Evolutionary conservation across 1,140 invertebrate genomes (phyloP).

Genomic region (Pogonomyrmex californicus): DNA sequence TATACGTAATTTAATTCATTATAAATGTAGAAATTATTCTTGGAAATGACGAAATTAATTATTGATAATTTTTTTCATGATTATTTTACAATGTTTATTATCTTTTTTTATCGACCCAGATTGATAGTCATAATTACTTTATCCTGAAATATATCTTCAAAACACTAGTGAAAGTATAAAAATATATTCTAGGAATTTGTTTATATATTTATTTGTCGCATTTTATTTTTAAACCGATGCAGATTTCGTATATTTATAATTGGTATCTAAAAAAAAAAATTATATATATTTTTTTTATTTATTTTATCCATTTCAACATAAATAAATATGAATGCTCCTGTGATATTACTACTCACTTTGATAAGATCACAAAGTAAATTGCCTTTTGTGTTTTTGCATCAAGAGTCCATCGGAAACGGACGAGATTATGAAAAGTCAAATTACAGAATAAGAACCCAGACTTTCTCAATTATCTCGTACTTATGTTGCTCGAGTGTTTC

Average conservation of each 20-base stretch:
- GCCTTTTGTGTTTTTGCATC: not conserved
- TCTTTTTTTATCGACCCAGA: not conserved
- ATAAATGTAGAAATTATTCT: not conserved
- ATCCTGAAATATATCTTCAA: not conserved
- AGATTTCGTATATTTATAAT: not conserved
- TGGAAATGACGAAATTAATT: constrained; percentile 1
- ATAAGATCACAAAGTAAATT: not conserved
- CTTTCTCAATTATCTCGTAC: constrained; percentile 3
- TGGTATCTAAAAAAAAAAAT: not conserved
- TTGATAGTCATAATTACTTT: not conserved
- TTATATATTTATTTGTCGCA: not conserved
- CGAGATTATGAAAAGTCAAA: not conserved
- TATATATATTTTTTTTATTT: not conserved
- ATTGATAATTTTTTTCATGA: not conserved
- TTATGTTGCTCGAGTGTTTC: constrained; percentile 14
- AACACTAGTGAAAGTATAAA: not conserved
- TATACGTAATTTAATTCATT: not conserved
- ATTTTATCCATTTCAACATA: not conserved
- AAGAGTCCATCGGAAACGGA: not conserved
- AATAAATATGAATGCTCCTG: not conserved
- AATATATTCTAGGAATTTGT: not conserved
- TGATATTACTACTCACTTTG: not conserved
- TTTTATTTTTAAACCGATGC: not conserved
- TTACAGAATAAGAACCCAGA: not conserved
- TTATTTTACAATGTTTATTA: not conserved